Evolutionary conservation across 2,888 invertebrate species (phyloP).

Genomic region (Phyllotreta striolata): DNA sequence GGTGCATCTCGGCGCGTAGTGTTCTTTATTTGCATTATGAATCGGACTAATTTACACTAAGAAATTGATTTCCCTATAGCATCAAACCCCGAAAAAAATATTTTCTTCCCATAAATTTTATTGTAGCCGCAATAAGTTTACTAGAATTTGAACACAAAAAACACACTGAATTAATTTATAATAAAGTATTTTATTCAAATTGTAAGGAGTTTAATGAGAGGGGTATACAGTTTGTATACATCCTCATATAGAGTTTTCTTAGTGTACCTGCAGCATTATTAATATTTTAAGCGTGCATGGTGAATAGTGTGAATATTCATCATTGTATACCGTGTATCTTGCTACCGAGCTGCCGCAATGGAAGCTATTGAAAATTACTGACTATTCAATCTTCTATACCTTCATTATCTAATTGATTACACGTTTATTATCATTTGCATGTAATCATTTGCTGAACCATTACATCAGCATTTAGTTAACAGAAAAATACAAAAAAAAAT

Average conservation of each 20-base stretch:
- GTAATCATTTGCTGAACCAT: conserved; percentile 26
- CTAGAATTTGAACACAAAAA: too few species aligned
- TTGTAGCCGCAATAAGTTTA: too few species aligned
- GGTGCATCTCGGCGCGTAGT: conserved; percentile 26
- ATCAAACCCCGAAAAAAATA: too few species aligned
- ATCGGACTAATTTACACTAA: conserved; percentile 14
- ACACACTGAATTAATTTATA: too few species aligned
- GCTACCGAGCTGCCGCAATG: conserved; percentile 33
- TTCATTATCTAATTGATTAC: conserved; percentile 27
- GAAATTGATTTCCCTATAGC: background rate
- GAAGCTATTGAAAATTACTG: conserved; percentile 49
- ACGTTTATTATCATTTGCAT: conserved; percentile 21
- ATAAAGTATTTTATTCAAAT: too few species aligned
- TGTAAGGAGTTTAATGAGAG: too few species aligned
- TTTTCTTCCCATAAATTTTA: too few species aligned
- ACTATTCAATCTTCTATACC: conserved; percentile 42
- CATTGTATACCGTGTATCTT: conserved; percentile 5
- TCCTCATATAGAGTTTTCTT: conserved; percentile 2
- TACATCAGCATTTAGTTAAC: conserved; percentile 18
- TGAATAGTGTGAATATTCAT: conserved; percentile 21
- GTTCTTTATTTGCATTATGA: conserved; percentile 18
- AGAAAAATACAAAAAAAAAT: too few species aligned
- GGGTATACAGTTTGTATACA: background rate
- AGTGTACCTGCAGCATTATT: conserved; percentile 19
- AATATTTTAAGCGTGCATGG: conserved; percentile 6